Conservation (phyloP, 1,140 invertebrate species). For the Sogatella furcifera region DNA sequence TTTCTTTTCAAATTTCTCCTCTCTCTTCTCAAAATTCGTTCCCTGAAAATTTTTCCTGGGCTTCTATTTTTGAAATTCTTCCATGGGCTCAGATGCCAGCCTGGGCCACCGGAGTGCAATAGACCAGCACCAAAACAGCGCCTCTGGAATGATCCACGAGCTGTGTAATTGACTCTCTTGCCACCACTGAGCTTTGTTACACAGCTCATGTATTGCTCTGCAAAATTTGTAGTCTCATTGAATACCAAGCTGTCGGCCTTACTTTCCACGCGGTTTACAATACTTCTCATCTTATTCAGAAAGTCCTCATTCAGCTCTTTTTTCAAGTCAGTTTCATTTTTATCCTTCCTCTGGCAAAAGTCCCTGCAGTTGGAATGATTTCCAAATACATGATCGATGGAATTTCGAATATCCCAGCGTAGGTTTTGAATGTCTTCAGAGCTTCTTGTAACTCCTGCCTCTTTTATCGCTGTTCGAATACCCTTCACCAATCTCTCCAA, state of each 20-base stretch:
- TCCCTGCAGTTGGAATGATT: background rate
- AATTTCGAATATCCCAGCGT: background rate
- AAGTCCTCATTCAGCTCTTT: background rate
- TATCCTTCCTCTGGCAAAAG: background rate
- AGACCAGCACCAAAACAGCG: background rate
- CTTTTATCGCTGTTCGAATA: background rate
- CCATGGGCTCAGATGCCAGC: constrained; percentile 1
- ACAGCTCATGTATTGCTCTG: background rate
- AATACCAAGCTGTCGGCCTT: background rate
- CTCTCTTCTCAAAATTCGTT: background rate
- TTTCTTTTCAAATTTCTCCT: background rate
- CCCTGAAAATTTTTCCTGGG: background rate
- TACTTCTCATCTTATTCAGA: background rate
- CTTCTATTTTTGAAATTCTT: background rate
- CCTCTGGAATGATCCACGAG: background rate
- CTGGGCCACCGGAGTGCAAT: background rate
- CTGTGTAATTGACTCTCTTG: background rate
- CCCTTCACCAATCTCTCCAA: background rate
- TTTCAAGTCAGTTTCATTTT: background rate
- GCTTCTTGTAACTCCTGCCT: background rate
- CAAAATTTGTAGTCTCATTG: background rate
- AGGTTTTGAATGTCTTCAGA: background rate
- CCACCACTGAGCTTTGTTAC: constrained; percentile 2
- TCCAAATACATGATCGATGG: background rate
- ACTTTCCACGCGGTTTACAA: background rate